Evolutionary conservation across 2,797 vertebrate species (phyloP), one percentile per base, ranked within the genome.

Genomic region (Myotis findleyi): DNA sequence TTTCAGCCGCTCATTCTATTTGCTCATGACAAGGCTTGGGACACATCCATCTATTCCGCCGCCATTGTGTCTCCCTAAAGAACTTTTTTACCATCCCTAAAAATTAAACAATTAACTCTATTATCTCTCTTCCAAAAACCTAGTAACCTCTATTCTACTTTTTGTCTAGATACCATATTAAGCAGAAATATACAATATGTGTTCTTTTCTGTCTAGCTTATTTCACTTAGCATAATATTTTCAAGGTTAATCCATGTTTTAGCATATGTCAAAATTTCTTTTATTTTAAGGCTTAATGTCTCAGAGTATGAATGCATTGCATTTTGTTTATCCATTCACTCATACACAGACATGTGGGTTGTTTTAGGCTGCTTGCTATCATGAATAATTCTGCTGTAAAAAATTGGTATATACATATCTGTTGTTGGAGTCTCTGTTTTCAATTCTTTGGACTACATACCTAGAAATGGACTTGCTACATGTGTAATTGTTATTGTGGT

Each of bases 191-290:
- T 25, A 36, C 7, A 89, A 12, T 87, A 89, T 92, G 21, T 90
- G 7, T 94, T 16, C 27, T 88, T 75, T 76, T 72, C 3, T 93
- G 14, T 83, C 33, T 86, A 25, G 12, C 30, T 72, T 87, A 36
- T 91, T 92, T 87, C 68, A 82, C 7, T 89, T 83, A 87, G n/a
- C 33, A 85, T 83, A 53, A 62, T 79, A 83, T 85, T 91, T 95
- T 85, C 14, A 93, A 71, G 14, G 8, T 49, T 93, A 3, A 84
- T 75, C 4, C 51, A 81, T 85, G 25, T 68, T 85, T 20, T 66
- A 92, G 20, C 44, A 69, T 83, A 11, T 62, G 47, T 81, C 27
- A 76, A 30, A 73, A 73, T 81, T 96, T 83, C 38, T 59, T 76
- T 89, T 16, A 16, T 89, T 73, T 85, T 57, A 85, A 91, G 12